Base-by-base conservation (phyloP, 2,113 vertebrate species). In the Zosterops lateralis region DNA sequence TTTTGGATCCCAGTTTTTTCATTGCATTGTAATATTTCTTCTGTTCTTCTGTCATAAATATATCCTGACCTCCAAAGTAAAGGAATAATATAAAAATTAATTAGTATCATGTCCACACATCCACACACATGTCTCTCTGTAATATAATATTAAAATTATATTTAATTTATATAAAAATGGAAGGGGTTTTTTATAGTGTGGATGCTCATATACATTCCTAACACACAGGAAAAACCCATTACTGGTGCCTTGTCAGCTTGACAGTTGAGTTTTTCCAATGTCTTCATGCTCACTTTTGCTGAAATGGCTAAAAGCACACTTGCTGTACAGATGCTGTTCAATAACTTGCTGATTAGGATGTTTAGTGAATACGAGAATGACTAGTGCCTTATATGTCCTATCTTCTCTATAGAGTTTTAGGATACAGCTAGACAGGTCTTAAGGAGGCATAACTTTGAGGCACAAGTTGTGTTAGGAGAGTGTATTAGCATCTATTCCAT, bases 21-120 rank as follows among this genome's bases (percentile, higher is more conserved):
- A 98, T 98, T 91, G 98, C 98, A 93, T 98, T 98, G 70, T 98
- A 98, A 28, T 98, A 98, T 96, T 98, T 98, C 92, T 98, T 98
- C 95, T 98, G 98, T 96, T 98, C 98, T 84, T 98, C 98, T 92
- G 98, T 98, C 98, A 98, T 98, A 96, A 98, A 98, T 94, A 98
- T 98, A 88, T 98, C 98, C 89, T 98, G 98, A 96, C 98, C 98
- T 98, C 98, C 98, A 94, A 98, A 98, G 98, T 98, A 97, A 97
- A 97, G 66, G 97, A 81, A 97, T 19, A 95, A 95, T 68, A 97
- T 29, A 31, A 93, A 96, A 96, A 92, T 38, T 93, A 93, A 92
- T 98, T 97, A 98, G 56, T 97, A 91, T 65, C 80, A 80, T 19
- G 45, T 51, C n/a, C 24, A n/a, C 15, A 61, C 31, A 71, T 64